Conservation (phyloP, 2,888 invertebrate genomes). For the Lithophane semibrunnea region DNA sequence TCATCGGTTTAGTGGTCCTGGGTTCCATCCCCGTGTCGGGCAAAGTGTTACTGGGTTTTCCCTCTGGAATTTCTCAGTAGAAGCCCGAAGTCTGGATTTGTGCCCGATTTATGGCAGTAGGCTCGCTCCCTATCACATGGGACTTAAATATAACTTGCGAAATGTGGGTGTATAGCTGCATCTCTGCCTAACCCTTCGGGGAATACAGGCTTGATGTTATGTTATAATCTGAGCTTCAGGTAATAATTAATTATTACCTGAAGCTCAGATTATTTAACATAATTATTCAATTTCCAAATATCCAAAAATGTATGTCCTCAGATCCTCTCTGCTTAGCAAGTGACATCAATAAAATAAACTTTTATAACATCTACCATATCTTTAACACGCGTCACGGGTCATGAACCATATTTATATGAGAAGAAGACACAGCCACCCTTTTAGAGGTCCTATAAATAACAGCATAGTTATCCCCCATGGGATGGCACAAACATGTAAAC, state of each 20-base stretch:
- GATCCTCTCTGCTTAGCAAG: background rate
- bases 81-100: too few species aligned
- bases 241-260: background rate
- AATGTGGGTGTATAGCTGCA: too few species aligned
- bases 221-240: too few species aligned
- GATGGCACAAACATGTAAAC: slow-evolving; percentile 65
- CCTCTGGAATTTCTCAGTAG: too few species aligned
- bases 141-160: too few species aligned
- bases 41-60: too few species aligned
- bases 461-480: slow-evolving; percentile 66
- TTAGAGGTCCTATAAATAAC: slow-evolving; percentile 68
- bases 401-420: slow-evolving; percentile 60
- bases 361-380: slow-evolving; percentile 15
- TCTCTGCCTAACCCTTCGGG: too few species aligned
- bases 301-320: background rate
- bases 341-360: slow-evolving; percentile 8
- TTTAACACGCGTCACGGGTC: slow-evolving; percentile 45
- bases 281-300: background rate
- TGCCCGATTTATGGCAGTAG: too few species aligned
- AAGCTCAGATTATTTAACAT: background rate
- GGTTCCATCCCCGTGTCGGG: too few species aligned
- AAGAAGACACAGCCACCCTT: slow-evolving; percentile 63
- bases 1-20: too few species aligned
- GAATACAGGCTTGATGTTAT: too few species aligned
- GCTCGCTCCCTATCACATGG: too few species aligned